Evolutionary conservation across 2,888 invertebrate species (phyloP), one percentile per base, ranked within the genome.

Genomic region (Malthinus flaveolus): DNA sequence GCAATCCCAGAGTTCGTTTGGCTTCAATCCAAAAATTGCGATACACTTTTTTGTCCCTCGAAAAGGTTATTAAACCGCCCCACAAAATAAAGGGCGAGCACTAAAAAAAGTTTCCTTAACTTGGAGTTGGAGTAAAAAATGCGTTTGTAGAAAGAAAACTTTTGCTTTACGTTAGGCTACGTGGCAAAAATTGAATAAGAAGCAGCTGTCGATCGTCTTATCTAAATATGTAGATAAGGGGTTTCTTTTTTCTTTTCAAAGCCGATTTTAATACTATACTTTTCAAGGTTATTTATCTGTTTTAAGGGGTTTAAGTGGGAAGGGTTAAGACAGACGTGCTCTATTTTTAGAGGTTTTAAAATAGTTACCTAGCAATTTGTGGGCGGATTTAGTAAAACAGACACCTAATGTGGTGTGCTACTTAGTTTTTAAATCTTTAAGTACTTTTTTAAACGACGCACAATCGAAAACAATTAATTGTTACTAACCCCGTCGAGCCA

Each of bases 291-390:
- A 63, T 48, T 59, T 61, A 65, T 54, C 56, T 65, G 62, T 56
- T 61, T 54, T 56, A 66, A 68, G 67, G 68, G 70, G 65, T 66
- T 64, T 64, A 62, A 65, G 54, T 64, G 62, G 62, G 55, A 71
- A 70, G 71, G 71, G 71, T 71, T 71, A 70, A 70, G 66, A 63
- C 68, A 72, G 73, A 71, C 72, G 65, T 67, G 64, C 65, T 69
- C 73, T 75, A 75, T 76, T 75, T 76, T 73, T 75, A 73, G 73
- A 68, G 67, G 67, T 72, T 73, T 72, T 74, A 74, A 75, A 75
- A 75, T 75, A 76, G 74, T 73, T 70, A 73, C 71, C 70, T 71
- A 69, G 66, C 65, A 69, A 71, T 71, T 69, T 70, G 70, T 71
- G 70, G 66, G 65, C 49, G 50, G 50, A 54, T 58, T 58, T 61